Evolutionary conservation across 1,140 invertebrate genomes (phyloP).

Genomic region (Lepeophtheirus salmonis): DNA sequence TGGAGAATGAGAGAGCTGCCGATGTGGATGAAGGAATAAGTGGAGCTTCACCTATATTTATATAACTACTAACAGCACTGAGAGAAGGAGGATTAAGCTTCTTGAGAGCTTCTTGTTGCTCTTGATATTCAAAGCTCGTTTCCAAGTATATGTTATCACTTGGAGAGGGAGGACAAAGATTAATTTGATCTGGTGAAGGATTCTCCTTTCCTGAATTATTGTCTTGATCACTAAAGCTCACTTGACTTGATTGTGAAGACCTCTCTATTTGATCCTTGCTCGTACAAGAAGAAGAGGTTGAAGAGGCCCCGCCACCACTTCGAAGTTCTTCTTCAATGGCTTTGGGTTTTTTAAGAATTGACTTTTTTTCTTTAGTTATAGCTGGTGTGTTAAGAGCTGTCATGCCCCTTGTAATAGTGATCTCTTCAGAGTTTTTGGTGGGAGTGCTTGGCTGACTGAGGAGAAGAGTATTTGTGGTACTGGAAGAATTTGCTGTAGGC

Average conservation of each 20-base stretch:
- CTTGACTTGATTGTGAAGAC: neutral
- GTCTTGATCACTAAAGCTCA: conserved; percentile 9
- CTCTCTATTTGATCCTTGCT: neutral
- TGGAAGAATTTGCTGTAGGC: neutral
- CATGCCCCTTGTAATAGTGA: neutral
- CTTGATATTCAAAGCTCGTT: neutral
- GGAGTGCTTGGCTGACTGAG: neutral
- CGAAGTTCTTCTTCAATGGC: neutral
- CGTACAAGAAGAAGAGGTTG: neutral
- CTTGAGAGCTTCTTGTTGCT: neutral
- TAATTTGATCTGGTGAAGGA: neutral
- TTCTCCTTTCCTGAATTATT: neutral
- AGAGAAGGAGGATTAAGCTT: neutral
- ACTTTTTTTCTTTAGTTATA: neutral
- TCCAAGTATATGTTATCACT: conserved; percentile 11
- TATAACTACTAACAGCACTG: neutral
- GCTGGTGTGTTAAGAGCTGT: neutral
- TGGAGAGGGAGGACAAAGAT: neutral
- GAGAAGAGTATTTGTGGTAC: neutral
- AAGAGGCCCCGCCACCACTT: neutral
- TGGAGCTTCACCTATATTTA: neutral
- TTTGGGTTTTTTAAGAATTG: conserved; percentile 5
- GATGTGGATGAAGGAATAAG: neutral
- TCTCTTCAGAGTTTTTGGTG: neutral
- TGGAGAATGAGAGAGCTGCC: neutral